phyloP scores from a whole-genome alignment of 1,140 invertebrate genomes.

The Drosophila nigromelanica region DNA sequence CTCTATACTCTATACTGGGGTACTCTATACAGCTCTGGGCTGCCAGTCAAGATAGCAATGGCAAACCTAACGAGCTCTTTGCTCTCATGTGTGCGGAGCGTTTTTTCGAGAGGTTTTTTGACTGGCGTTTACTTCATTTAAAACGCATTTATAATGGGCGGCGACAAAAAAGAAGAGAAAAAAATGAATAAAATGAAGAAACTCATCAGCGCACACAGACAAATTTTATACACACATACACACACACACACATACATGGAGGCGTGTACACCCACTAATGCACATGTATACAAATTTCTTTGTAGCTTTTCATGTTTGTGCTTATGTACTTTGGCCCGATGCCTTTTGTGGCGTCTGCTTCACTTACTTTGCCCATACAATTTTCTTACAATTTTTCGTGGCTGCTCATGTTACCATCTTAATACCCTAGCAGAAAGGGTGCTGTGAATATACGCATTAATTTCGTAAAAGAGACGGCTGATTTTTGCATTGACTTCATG shows the following conservation, averaged over 20 bases:
- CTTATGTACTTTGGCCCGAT: constrained; percentile 48
- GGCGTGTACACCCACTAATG: constrained; percentile 48
- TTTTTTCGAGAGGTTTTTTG: constrained; percentile 57
- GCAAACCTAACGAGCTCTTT: constrained; percentile 73
- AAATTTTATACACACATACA: background rate
- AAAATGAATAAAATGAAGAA: constrained; percentile 51
- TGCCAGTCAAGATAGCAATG: constrained; percentile 79
- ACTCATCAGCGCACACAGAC: constrained; percentile 68
- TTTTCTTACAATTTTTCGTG: constrained; percentile 74
- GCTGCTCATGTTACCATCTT: constrained; percentile 49
- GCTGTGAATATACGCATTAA: background rate
- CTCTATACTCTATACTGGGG: constrained; percentile 9
- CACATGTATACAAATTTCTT: constrained; percentile 79
- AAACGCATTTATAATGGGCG: constrained; percentile 80
- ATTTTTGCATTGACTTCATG: background rate
- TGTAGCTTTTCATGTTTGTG: constrained; percentile 80
- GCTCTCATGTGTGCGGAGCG: constrained; percentile 37
- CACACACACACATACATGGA: constrained; percentile 3
- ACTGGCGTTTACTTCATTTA: constrained; percentile 81
- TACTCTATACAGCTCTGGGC: constrained; percentile 23
- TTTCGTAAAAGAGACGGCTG: background rate
- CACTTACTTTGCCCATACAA: constrained; percentile 75
- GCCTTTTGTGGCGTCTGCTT: constrained; percentile 75
- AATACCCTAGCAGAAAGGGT: constrained; percentile 10
- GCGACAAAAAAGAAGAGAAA: constrained; percentile 46